Evolutionary conservation across 2,113 vertebrate genomes (phyloP), one percentile per base, ranked within the genome.

Genomic region (Cryptoleucopteryx plumbea): DNA sequence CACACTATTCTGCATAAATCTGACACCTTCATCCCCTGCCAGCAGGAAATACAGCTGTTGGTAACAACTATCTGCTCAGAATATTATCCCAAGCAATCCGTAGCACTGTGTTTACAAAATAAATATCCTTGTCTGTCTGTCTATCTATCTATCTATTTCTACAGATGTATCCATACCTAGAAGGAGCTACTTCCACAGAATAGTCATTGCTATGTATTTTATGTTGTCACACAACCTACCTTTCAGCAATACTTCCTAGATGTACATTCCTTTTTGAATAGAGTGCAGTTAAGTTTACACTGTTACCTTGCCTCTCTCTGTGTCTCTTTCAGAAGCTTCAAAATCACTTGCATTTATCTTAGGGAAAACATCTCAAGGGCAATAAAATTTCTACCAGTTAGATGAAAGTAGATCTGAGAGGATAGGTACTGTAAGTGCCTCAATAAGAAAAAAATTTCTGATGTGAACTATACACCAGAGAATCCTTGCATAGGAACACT

Each of bases 391-490:
- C 63, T 70, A 18, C 27, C 63, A 50, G 11, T 27, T 63, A 63
- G 16, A 56, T 22, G 19, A 70, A 70, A 82, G 77, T 10, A 82
- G 27, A 82, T 71, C 19, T 63, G 50, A 56, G 26, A 82, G 36
- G 32, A 38, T 11, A 71, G 8, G 9, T 56, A 43, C 16, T 9
- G 1, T 40, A 55, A 48, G 5, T 74, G 23, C 11, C 42, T 56
- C 22, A 38, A 16, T 50, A 36, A 21, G 42, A 50, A 56, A 63
- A 75, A 62, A 10, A 4, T 31, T 66, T 67, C 42, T 12, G 14
- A 2, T 0, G 0, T 50, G 18, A 75, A n/a, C 16, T 40, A 13
- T n/a, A 26, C 7, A 42, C 12, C 27, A 9, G 17, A 67, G 40
- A 73, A 86, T 36, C 25, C 27, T 56, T 87, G 16, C 6, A 26